phyloP scores from a whole-genome alignment of 2,113 vertebrate species.

The Cynocephalus volans region DNA sequence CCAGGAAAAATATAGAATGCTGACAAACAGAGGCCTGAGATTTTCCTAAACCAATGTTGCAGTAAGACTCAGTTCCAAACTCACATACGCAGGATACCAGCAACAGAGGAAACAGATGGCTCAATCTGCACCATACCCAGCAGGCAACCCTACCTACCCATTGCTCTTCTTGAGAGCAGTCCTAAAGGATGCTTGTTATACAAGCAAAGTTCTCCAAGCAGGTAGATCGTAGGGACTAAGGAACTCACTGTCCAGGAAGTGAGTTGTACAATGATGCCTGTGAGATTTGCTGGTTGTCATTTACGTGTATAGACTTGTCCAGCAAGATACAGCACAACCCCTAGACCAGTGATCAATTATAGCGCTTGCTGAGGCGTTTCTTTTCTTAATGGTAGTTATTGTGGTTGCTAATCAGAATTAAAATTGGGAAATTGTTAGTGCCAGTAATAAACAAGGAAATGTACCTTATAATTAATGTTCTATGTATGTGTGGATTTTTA shows the following conservation, averaged over 20 bases:
- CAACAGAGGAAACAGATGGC: too few species aligned
- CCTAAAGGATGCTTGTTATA: not conserved
- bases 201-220: not conserved
- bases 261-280: not conserved
- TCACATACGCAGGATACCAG: not conserved
- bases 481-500: not conserved
- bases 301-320: not conserved
- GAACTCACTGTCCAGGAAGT: not conserved
- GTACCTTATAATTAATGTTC: not conserved
- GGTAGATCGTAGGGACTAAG: not conserved
- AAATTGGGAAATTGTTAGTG: not conserved
- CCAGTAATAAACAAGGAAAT: not conserved
- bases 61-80: not conserved
- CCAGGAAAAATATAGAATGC: not conserved
- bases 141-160: too few species aligned
- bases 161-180: not conserved
- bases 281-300: not conserved
- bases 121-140: too few species aligned
- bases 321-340: not conserved
- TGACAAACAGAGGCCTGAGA: not conserved
- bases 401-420: constrained; percentile 4
- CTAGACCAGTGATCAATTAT: not conserved
- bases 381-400: not conserved
- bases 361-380: not conserved
- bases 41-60: not conserved